Conservation (phyloP, 30 jellyfish, hydroid and myxozoan genomes). For the Turritopsis rubra region DNA sequence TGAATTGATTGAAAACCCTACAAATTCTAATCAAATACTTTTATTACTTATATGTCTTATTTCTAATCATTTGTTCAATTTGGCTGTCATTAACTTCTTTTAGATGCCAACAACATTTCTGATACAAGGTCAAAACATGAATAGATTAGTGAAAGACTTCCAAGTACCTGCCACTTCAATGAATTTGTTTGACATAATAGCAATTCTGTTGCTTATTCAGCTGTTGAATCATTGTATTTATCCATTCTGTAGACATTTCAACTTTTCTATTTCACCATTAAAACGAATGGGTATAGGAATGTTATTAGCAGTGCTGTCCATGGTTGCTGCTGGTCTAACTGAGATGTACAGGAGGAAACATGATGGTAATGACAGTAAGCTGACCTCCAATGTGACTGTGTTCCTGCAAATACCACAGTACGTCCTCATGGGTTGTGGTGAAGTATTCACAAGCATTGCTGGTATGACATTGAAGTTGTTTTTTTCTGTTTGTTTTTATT, state of each 20-base stretch:
- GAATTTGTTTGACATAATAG: constrained; percentile 48
- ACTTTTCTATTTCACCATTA: constrained; percentile 40
- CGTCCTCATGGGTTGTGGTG: constrained; percentile 71
- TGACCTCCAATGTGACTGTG: constrained; percentile 51
- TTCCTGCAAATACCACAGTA: constrained; percentile 80
- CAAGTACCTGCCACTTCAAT: constrained; percentile 76
- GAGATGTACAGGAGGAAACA: constrained; percentile 64
- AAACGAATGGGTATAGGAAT: constrained; percentile 79
- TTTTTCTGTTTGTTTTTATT: neutral
- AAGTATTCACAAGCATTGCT: constrained; percentile 75
- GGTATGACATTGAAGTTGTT: constrained; percentile 29
- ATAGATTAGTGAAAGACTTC: constrained; percentile 38
- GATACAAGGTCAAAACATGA: constrained; percentile 67
- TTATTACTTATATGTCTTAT: neutral
- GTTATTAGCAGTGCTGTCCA: constrained; percentile 68
- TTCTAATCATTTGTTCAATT: neutral
- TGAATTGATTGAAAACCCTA: neutral
- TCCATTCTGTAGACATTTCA: constrained; percentile 36
- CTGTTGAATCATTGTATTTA: constrained; percentile 54
- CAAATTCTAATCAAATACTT: too few relatives aligned
- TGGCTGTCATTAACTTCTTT: too few relatives aligned
- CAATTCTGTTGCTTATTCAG: constrained; percentile 56
- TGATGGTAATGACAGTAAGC: neutral
- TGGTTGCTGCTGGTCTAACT: constrained; percentile 64
- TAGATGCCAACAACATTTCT: constrained; percentile 82